phyloP scores from a whole-genome alignment of 2,888 invertebrate genomes.

The Heliconius erato region DNA sequence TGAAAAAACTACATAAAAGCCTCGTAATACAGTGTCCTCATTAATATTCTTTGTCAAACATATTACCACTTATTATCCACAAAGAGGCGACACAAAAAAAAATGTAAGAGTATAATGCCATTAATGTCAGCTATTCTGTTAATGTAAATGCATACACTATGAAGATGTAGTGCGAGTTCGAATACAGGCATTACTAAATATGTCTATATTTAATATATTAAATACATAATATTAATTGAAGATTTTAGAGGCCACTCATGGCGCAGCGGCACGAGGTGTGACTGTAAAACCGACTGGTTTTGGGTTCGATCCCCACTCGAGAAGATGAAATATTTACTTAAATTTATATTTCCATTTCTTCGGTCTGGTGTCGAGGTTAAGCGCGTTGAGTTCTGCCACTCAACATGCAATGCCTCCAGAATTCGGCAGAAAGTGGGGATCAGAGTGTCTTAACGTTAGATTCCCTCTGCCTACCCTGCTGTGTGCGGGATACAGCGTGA shows the following conservation, averaged over 20 bases:
- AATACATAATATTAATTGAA: too few relatives aligned
- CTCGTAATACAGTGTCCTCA: slow-evolving; percentile 11
- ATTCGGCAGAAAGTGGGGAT: too few relatives aligned
- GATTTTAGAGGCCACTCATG: too few relatives aligned
- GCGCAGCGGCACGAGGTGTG: not conserved
- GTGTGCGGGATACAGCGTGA: too few relatives aligned
- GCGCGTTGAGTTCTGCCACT: too few relatives aligned
- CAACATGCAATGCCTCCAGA: too few relatives aligned
- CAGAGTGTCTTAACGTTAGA: too few relatives aligned
- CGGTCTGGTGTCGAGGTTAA: too few relatives aligned
- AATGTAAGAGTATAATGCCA: slow-evolving; percentile 59
- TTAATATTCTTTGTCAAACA: slow-evolving; percentile 35
- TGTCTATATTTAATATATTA: not conserved
- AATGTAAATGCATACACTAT: slow-evolving; percentile 60
- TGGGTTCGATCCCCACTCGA: not conserved
- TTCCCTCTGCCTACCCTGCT: too few relatives aligned
- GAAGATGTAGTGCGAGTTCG: slow-evolving; percentile 37
- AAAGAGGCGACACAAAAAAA: slow-evolving; percentile 48
- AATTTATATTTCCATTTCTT: too few relatives aligned
- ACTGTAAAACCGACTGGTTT: not conserved
- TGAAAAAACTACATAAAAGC: not conserved
- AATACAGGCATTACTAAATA: not conserved
- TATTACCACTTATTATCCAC: slow-evolving; percentile 32
- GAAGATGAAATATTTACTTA: too few relatives aligned
- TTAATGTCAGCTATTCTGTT: slow-evolving; percentile 65